Conservation (phyloP, 2,888 invertebrate species). For the Melieria crassipennis region DNA sequence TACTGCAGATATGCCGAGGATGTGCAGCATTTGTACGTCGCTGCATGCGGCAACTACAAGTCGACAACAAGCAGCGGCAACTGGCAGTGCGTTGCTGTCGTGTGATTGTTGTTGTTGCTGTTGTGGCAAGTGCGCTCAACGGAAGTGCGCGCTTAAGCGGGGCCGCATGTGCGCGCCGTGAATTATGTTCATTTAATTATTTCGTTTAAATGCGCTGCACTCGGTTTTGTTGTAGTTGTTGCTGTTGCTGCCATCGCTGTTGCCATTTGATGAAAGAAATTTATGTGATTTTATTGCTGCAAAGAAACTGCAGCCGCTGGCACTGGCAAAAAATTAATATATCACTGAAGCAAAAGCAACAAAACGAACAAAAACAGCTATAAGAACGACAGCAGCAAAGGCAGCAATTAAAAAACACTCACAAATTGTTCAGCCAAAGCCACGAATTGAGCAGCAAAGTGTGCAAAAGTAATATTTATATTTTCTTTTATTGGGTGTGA, state of each 20-base stretch:
- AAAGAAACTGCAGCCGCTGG: background rate
- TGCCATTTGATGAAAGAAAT: constrained; percentile 5
- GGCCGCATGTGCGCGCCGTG: constrained; percentile 21
- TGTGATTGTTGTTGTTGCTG: background rate
- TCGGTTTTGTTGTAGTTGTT: too few relatives aligned
- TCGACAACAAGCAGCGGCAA: too few relatives aligned
- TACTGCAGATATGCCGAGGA: constrained; percentile 40
- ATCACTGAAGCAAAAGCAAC: background rate
- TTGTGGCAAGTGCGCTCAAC: background rate
- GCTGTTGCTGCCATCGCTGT: too few relatives aligned
- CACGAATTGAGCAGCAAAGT: too few relatives aligned
- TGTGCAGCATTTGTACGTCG: background rate
- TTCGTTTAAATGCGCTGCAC: constrained; percentile 19
- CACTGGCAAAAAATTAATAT: background rate
- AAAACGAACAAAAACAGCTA: background rate
- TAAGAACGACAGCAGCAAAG: background rate
- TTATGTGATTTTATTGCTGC: constrained; percentile 25
- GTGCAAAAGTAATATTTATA: too few relatives aligned
- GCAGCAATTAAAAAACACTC: background rate
- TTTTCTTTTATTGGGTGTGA: background rate
- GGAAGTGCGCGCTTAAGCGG: background rate
- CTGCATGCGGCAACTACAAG: background rate
- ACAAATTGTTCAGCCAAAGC: too few relatives aligned
- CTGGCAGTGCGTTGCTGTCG: too few relatives aligned
- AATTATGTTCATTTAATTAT: constrained; percentile 38